A percentile compares a stretch with the other conserved stretches of the same genome.
phyloP scores from a whole-genome alignment of 2,888 invertebrate genomes.

The Caenorhabditis becei region DNA sequence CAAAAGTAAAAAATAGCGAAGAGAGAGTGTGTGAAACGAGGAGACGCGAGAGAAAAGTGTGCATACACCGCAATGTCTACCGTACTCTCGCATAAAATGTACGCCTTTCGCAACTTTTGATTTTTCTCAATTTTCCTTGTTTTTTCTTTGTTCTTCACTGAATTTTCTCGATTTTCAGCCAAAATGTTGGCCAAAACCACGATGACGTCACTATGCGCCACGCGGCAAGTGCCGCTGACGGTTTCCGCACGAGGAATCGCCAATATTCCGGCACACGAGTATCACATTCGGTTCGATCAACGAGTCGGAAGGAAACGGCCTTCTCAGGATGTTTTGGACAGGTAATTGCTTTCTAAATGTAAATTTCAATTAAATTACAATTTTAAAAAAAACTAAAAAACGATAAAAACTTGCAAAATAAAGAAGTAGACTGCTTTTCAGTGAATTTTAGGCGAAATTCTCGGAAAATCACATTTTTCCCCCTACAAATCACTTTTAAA shows the following conservation, averaged over 20 bases:
- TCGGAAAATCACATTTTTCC: neutral
- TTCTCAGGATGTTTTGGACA: conserved; percentile 79
- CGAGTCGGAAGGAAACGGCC: conserved; percentile 78
- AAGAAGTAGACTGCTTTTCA: neutral
- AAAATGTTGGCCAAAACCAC: conserved; percentile 33
- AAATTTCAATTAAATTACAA: neutral
- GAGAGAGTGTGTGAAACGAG: conserved; percentile 26
- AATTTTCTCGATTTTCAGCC: conserved; percentile 1
- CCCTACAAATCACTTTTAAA: too few relatives aligned
- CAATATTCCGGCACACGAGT: conserved; percentile 79
- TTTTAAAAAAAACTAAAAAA: neutral
- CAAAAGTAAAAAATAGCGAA: neutral
- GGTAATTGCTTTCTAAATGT: conserved; percentile 45
- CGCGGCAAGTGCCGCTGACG: conserved; percentile 8
- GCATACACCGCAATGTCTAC: conserved; percentile 45
- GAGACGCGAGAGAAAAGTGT: conserved; percentile 40
- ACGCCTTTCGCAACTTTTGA: neutral
- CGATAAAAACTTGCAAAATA: conserved; percentile 14
- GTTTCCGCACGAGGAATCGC: conserved; percentile 70
- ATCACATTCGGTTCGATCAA: conserved; percentile 81
- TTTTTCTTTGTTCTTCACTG: conserved; percentile 2
- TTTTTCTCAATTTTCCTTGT: conserved; percentile 8
- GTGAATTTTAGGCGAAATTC: neutral
- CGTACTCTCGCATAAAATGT: conserved; percentile 30
- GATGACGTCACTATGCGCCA: conserved; percentile 23